Conservation (phyloP, 1,140 invertebrate genomes). For the Macrocentrus cingulum region DNA sequence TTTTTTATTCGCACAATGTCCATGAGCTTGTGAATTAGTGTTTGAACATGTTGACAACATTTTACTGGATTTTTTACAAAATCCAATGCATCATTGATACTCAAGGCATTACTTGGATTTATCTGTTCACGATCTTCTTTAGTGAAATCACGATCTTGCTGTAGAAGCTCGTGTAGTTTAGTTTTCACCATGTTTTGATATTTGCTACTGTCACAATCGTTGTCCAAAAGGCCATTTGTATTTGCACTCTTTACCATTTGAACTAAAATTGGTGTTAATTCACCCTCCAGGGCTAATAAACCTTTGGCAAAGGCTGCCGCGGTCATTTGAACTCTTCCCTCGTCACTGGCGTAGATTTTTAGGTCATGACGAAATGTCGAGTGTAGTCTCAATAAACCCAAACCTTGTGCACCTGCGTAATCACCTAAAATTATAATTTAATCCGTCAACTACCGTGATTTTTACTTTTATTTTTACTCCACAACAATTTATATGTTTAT, state of each 20-base stretch:
- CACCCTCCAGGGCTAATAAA: slow-evolving; percentile 93
- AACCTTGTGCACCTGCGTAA: slow-evolving; percentile 84
- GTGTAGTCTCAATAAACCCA: slow-evolving; percentile 90
- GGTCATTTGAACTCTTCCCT: slow-evolving; percentile 99
- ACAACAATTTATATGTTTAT: too few relatives aligned
- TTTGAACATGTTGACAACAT: slow-evolving; percentile 88
- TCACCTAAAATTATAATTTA: slow-evolving; percentile 65
- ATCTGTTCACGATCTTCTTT: slow-evolving; percentile 81
- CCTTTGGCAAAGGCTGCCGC: slow-evolving; percentile 99
- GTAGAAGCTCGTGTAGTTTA: slow-evolving; percentile 89
- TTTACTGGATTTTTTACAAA: slow-evolving; percentile 96
- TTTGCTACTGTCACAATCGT: slow-evolving; percentile 96
- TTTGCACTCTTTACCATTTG: slow-evolving; percentile 99
- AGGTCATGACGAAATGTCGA: slow-evolving; percentile 98
- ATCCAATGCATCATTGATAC: slow-evolving; percentile 85
- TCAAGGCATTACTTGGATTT: slow-evolving; percentile 86
- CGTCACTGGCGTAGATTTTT: slow-evolving; percentile 99
- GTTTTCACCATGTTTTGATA: slow-evolving; percentile 95
- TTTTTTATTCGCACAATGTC: slow-evolving; percentile 82
- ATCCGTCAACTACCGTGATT: not conserved
- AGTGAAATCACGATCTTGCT: slow-evolving; percentile 87
- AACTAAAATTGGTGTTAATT: slow-evolving; percentile 96
- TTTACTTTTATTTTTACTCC: not conserved
- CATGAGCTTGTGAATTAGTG: slow-evolving; percentile 83
- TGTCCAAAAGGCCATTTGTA: slow-evolving; percentile 96